Conservation (phyloP, 2,888 invertebrate genomes). For the Tupiocoris notatus region DNA sequence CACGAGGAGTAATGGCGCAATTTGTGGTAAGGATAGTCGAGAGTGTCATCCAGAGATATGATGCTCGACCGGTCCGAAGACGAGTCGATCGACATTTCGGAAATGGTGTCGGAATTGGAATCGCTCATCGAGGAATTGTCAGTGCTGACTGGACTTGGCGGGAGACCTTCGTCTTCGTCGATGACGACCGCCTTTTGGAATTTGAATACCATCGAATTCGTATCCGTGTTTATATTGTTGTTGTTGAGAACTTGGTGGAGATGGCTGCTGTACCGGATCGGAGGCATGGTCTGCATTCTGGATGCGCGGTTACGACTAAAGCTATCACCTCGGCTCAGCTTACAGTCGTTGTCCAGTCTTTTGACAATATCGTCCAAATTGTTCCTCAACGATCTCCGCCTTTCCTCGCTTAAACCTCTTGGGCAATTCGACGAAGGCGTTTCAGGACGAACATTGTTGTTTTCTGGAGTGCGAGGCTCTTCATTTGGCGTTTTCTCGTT, state of each 20-base stretch:
- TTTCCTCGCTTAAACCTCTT: slow-evolving; percentile 54
- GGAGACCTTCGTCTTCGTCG: slow-evolving; percentile 46
- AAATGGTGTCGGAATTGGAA: slow-evolving; percentile 57
- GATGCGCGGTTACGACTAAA: slow-evolving; percentile 52
- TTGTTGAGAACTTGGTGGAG: background rate
- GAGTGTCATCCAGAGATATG: slow-evolving; percentile 56
- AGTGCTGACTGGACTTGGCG: slow-evolving; percentile 42
- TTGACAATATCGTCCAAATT: slow-evolving; percentile 56
- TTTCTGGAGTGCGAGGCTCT: slow-evolving; percentile 31
- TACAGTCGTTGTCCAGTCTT: slow-evolving; percentile 52
- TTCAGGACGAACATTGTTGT: slow-evolving; percentile 23
- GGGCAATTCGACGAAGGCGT: background rate
- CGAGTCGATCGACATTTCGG: slow-evolving; percentile 58
- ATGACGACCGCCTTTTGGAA: slow-evolving; percentile 46
- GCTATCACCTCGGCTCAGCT: slow-evolving; percentile 51
- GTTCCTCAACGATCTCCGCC: slow-evolving; percentile 55
- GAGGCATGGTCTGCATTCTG: slow-evolving; percentile 56
- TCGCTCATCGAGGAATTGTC: slow-evolving; percentile 52
- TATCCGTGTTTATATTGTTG: slow-evolving; percentile 29
- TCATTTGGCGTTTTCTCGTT: background rate
- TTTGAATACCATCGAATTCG: slow-evolving; percentile 42
- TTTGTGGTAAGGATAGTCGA: slow-evolving; percentile 54
- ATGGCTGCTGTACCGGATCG: slow-evolving; percentile 27
- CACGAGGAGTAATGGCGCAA: slow-evolving; percentile 51
- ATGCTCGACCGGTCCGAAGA: slow-evolving; percentile 58